phyloP scores from a whole-genome alignment of 2,113 vertebrate genomes.

The Pavo muticus region DNA sequence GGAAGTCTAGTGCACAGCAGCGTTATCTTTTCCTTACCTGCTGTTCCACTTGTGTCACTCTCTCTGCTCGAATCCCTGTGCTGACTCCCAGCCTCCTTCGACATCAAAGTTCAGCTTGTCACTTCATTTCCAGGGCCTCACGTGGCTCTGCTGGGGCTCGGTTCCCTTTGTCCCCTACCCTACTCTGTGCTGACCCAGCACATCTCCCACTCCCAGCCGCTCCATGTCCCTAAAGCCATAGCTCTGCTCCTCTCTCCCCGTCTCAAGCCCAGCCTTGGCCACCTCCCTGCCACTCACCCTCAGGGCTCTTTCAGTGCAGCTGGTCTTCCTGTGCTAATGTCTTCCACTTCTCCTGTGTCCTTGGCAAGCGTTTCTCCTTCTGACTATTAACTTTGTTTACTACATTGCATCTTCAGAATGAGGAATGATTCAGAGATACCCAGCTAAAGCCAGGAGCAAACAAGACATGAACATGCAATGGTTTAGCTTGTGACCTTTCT shows the following conservation, averaged over 20 bases:
- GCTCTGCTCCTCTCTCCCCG: background rate
- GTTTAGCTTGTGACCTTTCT: slow-evolving; percentile 29
- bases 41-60: slow-evolving; percentile 67
- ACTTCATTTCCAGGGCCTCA: slow-evolving; percentile 49
- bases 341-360: slow-evolving; percentile 28
- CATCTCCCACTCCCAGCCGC: background rate
- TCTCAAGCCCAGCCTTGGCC: background rate
- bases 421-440: slow-evolving; percentile 44
- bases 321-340: background rate
- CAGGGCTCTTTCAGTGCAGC: slow-evolving; percentile 38
- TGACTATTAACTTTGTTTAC: slow-evolving; percentile 61
- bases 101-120: slow-evolving; percentile 57
- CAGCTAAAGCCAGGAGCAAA: slow-evolving; percentile 11
- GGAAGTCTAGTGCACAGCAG: slow-evolving; percentile 21
- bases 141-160: background rate
- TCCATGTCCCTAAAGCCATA: background rate
- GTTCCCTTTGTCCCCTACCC: background rate
- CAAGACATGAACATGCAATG: background rate
- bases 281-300: background rate
- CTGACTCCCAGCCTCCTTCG: slow-evolving; percentile 41
- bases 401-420: slow-evolving; percentile 28
- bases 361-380: slow-evolving; percentile 56
- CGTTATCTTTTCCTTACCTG: slow-evolving; percentile 58
- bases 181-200: background rate
- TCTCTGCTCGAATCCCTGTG: background rate